Percentiles rank a stretch among this genome's conserved stretches.
Evolutionary conservation across 2,113 vertebrate species (phyloP).

Genomic region (Neodon shergylaensis): DNA sequence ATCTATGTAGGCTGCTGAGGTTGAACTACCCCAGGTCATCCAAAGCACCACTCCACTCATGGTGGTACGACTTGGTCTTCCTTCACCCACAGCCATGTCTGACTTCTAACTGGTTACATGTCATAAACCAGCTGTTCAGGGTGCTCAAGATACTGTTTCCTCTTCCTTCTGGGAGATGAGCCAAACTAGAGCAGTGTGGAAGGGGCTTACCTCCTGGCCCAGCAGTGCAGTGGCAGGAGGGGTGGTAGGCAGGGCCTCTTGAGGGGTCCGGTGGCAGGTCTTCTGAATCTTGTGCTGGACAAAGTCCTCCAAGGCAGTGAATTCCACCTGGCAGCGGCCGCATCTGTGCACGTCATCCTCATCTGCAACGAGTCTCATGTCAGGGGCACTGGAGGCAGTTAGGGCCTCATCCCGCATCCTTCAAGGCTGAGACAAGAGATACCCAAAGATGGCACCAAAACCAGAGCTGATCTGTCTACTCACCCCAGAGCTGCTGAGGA

Average conservation of each 20-base stretch:
- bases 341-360: constrained; percentile 96
- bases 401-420: not conserved
- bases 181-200: not conserved
- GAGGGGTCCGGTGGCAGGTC: constrained; percentile 87
- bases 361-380: constrained; percentile 76
- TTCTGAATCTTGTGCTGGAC: constrained; percentile 97
- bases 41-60: not conserved
- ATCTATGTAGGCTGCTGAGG: not conserved
- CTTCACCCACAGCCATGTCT: not conserved
- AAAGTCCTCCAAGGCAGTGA: constrained; percentile 94
- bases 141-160: not conserved
- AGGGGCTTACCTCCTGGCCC: constrained; percentile 72
- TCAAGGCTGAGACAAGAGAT: not conserved
- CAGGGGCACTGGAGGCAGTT: not conserved
- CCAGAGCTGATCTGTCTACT: not conserved
- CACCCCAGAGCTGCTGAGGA: not conserved
- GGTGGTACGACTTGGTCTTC: not conserved
- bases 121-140: not conserved
- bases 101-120: not conserved
- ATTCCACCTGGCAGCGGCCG: constrained; percentile 95
- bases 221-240: constrained; percentile 64
- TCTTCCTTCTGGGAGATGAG: not conserved
- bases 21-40: not conserved
- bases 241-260: constrained; percentile 69
- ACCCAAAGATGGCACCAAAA: not conserved